phyloP scores from a whole-genome alignment of 2,888 invertebrate species.

The Diplazon laetatorius region DNA sequence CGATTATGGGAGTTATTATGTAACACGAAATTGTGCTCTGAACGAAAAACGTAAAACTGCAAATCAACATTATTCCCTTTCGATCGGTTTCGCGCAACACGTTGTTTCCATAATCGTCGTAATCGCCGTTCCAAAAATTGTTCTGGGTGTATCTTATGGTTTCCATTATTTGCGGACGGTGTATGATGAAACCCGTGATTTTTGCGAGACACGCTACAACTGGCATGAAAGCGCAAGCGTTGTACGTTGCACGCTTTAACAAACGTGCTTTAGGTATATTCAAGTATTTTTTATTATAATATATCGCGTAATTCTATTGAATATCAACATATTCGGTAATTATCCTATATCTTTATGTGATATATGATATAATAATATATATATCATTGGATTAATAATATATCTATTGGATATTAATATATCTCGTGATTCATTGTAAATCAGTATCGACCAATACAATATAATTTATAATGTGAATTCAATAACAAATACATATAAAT shows the following conservation, averaged over 20 bases:
- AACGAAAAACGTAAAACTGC: conserved; percentile 62
- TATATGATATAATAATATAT: no score
- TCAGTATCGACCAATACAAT: no score
- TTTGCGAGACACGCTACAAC: conserved; percentile 59
- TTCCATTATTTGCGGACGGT: conserved; percentile 44
- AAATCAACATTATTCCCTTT: conserved; percentile 61
- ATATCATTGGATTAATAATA: no score
- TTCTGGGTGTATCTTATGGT: conserved; percentile 60
- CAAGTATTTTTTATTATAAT: no score
- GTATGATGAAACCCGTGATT: conserved; percentile 38
- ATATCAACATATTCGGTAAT: no score
- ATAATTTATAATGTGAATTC: no score
- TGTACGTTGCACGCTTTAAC: conserved; percentile 62
- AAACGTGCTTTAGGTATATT: no score
- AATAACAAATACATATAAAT: no score
- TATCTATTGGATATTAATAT: no score
- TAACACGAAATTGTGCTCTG: conserved; percentile 63
- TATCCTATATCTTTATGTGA: no score
- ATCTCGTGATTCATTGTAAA: no score
- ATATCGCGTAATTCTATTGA: no score
- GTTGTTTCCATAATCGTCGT: conserved; percentile 54
- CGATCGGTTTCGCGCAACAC: conserved; percentile 55
- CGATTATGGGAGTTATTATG: conserved; percentile 64
- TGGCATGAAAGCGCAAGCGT: conserved; percentile 50
- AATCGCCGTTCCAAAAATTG: conserved; percentile 62